Evolutionary conservation across 2,888 invertebrate species (phyloP).

Genomic region (Stenolophus ochropezus): DNA sequence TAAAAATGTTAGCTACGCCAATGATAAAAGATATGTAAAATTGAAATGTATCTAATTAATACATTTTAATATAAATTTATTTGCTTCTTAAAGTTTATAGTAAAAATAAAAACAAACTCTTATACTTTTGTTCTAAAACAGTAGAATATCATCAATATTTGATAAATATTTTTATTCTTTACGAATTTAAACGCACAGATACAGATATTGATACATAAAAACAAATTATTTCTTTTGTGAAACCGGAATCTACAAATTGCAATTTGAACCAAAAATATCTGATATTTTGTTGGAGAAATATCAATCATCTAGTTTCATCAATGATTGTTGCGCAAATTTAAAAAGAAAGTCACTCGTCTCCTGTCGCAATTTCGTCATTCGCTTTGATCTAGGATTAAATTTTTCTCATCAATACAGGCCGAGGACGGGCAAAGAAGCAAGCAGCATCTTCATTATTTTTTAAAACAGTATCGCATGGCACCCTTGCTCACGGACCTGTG

Average conservation of each 20-base stretch:
- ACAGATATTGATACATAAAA: background rate
- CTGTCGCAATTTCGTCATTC: conserved; percentile 1
- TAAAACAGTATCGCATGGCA: conserved; percentile 57
- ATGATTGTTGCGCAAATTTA: conserved; percentile 14
- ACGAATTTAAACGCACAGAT: background rate
- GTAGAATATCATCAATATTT: background rate
- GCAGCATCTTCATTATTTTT: conserved; percentile 57
- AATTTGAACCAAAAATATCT: background rate
- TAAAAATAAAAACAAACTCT: too few species aligned
- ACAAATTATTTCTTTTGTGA: background rate
- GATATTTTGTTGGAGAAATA: background rate
- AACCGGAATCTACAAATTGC: background rate
- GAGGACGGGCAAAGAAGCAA: conserved; percentile 22
- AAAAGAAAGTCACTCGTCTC: conserved; percentile 26
- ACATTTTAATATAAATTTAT: too few species aligned
- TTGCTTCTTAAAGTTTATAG: too few species aligned
- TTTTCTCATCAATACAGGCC: conserved; percentile 50
- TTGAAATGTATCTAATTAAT: too few species aligned
- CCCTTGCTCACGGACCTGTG: conserved; percentile 10
- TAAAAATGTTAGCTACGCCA: too few species aligned
- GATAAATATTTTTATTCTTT: background rate
- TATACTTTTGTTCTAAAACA: too few species aligned
- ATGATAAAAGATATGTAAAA: too few species aligned
- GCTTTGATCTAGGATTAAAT: conserved; percentile 58
- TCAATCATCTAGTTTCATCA: conserved; percentile 23